Evolutionary conservation across 2,888 invertebrate species (phyloP).

Genomic region (Temnothorax ravouxi): DNA sequence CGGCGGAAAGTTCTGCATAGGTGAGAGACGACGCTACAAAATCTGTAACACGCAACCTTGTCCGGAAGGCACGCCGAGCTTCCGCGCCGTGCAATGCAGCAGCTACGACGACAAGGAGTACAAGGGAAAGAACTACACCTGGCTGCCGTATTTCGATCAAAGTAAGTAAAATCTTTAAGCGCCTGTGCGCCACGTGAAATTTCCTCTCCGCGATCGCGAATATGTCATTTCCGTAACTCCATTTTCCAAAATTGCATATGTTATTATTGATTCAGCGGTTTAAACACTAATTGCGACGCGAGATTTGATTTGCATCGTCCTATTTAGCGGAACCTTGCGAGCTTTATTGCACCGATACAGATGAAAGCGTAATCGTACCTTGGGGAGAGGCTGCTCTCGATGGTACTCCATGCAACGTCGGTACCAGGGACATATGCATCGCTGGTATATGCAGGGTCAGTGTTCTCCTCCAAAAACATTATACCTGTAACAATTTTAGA

Average conservation of each 20-base stretch:
- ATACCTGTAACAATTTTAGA: not conserved
- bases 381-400: constrained; percentile 89
- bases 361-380: constrained; percentile 88
- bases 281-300: constrained; percentile 35
- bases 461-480: constrained; percentile 49
- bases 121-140: constrained; percentile 90
- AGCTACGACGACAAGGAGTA: constrained; percentile 87
- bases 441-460: constrained; percentile 89
- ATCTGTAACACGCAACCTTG: constrained; percentile 93
- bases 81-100: constrained; percentile 87
- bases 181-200: not conserved
- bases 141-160: constrained; percentile 92
- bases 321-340: constrained; percentile 88
- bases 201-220: not conserved
- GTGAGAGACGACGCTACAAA: constrained; percentile 90
- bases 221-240: not conserved
- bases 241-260: constrained; percentile 14
- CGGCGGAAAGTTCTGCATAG: constrained; percentile 89
- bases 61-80: constrained; percentile 85
- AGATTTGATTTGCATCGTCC: constrained; percentile 38
- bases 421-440: constrained; percentile 89
- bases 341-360: constrained; percentile 89
- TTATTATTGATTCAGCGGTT: not conserved
- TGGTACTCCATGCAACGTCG: constrained; percentile 89
- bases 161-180: constrained; percentile 86